Base-by-base conservation (phyloP, 2,113 vertebrate genomes). In the Chaetorhynchus papuensis region DNA sequence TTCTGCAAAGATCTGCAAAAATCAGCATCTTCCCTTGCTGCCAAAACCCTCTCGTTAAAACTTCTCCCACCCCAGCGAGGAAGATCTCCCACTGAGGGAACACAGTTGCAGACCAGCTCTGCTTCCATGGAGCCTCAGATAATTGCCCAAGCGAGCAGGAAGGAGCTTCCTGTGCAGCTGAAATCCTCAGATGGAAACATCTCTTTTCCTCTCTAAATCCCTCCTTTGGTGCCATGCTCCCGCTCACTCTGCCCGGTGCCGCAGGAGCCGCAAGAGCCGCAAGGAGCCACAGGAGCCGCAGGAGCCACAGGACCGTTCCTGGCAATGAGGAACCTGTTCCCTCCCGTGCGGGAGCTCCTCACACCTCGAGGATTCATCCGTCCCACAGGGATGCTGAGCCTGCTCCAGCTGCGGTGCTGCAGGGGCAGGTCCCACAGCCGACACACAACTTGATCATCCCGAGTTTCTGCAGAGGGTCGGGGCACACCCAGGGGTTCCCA, bases 351-450 rank as follows among this genome's bases (percentile, higher is more conserved):
- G 56, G 59, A 56, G 83, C 50, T 93, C 37, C 71, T 84, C 4
- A 0, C 20, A 5, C 30, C 78, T 21, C 14, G 4, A 57, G 44
- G 12, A 6, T 63, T 8, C 54, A 13, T 15, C 79, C 44, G 12
- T 13, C 69, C 63, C 66, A 4, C 24, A 1, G 70, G 44, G 20
- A 56, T 6, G 20, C 53, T 17, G 5, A 14, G 57, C 53, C 20
- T 4, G 41, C 54, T 53, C 31, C 81, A 37, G 65, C 56, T n/a
- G 37, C 1, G 1, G 20, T 23, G 47, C 45, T 24, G 26, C 0
- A 0, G 47, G 56, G 52, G 22, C 22, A 41, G 42, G 33, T 12
- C 44, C 60, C 3, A 0, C n/a, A 44, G 50, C 47, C 3, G 0
- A 18, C 22, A 12, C 41, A 11, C 2, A 7, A 3, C n/a, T 2